Evolutionary conservation across 1,140 invertebrate genomes (phyloP), one percentile per base, ranked within the genome.

Genomic region (Leguminivora glycinivorella): DNA sequence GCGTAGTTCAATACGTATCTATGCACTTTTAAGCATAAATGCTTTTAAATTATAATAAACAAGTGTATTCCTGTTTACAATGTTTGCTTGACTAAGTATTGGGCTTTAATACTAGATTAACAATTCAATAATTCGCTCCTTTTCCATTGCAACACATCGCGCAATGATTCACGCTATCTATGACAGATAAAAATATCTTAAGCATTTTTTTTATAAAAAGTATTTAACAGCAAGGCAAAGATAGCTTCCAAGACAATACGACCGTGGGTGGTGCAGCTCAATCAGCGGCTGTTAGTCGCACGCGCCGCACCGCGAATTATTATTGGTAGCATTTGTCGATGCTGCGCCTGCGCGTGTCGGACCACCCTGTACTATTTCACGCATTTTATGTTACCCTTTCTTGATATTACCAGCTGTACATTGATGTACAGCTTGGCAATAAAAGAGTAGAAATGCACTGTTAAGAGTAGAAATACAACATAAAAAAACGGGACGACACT

Each of bases 271-370:
- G 83, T 75, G 73, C 68, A 71, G 66, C 78, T 88, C 84, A 88
- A 90, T 90, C 85, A 88, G 85, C 72, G 84, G 80, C 75, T 78
- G 83, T 82, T 81, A 77, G 73, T 76, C 82, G 87, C 87, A 89
- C 86, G 87, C 85, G 87, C 83, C 80, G 67, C 60, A 22, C 70
- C 71, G 80, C 77, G 76, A 82, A 87, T 84, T 87, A 80, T 80
- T 79, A 86, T 88, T 87, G 83, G 78, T 78, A 78, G 70, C 80
- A 80, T 81, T 85, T 79, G 84, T 84, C 75, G 79, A 68, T 82
- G 75, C 83, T 87, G 72, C 74, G 76, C 40, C 47, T 52, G 47
- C 47, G 17, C 47, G 47, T 9, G 40, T 1, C 40, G 69, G 84
- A 83, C 84, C 84, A 86, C 81, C 47, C 47, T 22, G 19, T 19